Evolutionary conservation across 2,888 invertebrate species (phyloP), one percentile per base, ranked within the genome.

Genomic region (Drosophila rubida): DNA sequence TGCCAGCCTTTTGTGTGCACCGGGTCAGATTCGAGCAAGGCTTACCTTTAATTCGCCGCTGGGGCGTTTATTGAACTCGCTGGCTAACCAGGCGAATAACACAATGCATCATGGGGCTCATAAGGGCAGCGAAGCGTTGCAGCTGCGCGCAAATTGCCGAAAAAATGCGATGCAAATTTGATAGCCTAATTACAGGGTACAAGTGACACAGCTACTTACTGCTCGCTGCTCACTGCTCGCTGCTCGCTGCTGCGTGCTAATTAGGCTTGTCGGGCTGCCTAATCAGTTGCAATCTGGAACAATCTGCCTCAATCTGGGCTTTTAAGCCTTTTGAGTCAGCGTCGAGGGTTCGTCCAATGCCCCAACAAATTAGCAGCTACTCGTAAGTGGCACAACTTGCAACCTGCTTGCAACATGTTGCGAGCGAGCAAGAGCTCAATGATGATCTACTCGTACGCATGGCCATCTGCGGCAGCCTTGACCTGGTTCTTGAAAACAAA

Each of bases 361-460:
- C 35, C 35, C 14, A 37, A 37, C 35, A 37, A n/a, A n/a, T 48
- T 62, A 62, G 41, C 45, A 13, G 13, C 41, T 58, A 14, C 13
- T 37, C 35, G 35, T 41, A 58, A 54, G 45, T 54, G 53, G 37
- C 30, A 44, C 44, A 44, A 39, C 37, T 39, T 39, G 50, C 14
- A 60, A 50, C 25, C 13, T 22, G 50, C 42, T 70, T 68, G 71
- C 75, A 72, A 66, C 79, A 72, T 54, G 69, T 58, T 74, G 50
- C 41, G n/a, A 53, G 41, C 25, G 69, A 70, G 54, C 27, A 9
- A 19, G 27, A 32, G 74, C 61, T 19, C 59, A 53, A 70, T 70
- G 63, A 80, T 78, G 85, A 85, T 84, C 81, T 73, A 75, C 60
- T 84, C 81, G 32, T 73, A 75, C 60, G 73, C 73, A 71, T 64